Percentiles rank a stretch among this genome's conserved stretches.
These are phyloP conservation scores for Cerceris ruficornis DNA, from an alignment of 2,888 invertebrate genomes.

Conservation along the genomic window DNA sequence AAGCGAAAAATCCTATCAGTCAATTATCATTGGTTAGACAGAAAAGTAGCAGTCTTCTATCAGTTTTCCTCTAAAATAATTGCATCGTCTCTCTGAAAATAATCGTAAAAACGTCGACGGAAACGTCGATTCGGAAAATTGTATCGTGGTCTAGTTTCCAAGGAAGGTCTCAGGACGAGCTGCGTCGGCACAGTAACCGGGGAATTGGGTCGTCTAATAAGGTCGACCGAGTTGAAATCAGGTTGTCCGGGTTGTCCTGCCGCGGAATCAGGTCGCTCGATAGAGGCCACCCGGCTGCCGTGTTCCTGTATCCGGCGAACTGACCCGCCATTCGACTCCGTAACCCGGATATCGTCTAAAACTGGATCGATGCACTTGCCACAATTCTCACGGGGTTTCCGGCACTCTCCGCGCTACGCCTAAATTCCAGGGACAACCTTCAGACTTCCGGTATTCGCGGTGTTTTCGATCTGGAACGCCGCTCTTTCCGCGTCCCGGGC, in stretches of 20 bases:
- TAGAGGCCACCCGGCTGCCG: conserved; percentile 73
- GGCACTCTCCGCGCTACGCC: background rate
- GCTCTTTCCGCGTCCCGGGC: too few relatives aligned
- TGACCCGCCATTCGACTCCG: conserved; percentile 71
- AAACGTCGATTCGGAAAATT: too few relatives aligned
- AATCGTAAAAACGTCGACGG: too few relatives aligned
- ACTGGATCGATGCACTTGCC: conserved; percentile 74
- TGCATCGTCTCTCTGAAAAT: too few relatives aligned
- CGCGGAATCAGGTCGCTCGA: conserved; percentile 79
- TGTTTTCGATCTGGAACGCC: background rate
- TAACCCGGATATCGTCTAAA: conserved; percentile 73
- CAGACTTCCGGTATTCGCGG: background rate
- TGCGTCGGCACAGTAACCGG: conserved; percentile 16
- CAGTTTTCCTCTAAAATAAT: background rate
- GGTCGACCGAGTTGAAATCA: conserved; percentile 66
- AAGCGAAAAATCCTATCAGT: background rate
- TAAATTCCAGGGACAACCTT: background rate
- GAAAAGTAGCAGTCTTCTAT: background rate
- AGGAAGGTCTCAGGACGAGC: too few relatives aligned
- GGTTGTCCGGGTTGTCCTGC: conserved; percentile 74
- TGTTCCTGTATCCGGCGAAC: conserved; percentile 55
- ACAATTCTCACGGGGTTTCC: conserved; percentile 41
- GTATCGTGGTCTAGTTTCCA: too few relatives aligned
- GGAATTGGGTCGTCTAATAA: conserved; percentile 59
- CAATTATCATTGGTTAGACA: background rate